Evolutionary conservation across 1,140 invertebrate species (phyloP).

Genomic region (Araneus ventricosus): DNA sequence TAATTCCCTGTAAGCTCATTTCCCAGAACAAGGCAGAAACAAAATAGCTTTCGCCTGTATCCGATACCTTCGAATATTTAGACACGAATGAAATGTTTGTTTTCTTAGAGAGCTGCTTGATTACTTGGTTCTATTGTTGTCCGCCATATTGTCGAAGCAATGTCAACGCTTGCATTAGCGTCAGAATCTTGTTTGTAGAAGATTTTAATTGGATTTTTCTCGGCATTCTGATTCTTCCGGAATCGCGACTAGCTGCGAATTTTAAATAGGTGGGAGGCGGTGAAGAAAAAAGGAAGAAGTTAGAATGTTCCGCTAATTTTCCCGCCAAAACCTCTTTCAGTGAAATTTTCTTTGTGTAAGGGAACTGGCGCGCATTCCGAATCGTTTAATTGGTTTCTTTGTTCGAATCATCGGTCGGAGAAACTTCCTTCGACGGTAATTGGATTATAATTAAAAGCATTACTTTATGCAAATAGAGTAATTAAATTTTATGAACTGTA

Average conservation of each 20-base stretch:
- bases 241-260: not conserved
- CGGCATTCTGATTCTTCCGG: not conserved
- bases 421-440: not conserved
- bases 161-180: not conserved
- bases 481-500: not conserved
- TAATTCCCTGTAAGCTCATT: not conserved
- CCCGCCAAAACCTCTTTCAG: not conserved
- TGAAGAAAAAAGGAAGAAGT: not conserved
- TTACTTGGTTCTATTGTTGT: not conserved
- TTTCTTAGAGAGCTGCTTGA: not conserved
- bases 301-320: constrained; percentile 7
- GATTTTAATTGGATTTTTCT: not conserved
- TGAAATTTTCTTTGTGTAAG: not conserved
- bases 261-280: not conserved
- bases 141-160: constrained; percentile 1
- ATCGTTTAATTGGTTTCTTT: constrained; percentile 11
- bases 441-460: constrained; percentile 14
- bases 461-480: constrained; percentile 29
- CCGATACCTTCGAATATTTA: not conserved
- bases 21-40: not conserved
- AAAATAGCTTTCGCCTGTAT: not conserved
- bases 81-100: not conserved
- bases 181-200: not conserved
- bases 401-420: not conserved
- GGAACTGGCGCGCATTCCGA: not conserved